Conservation (phyloP, 2,888 invertebrate genomes). For the Germaria angustata region DNA sequence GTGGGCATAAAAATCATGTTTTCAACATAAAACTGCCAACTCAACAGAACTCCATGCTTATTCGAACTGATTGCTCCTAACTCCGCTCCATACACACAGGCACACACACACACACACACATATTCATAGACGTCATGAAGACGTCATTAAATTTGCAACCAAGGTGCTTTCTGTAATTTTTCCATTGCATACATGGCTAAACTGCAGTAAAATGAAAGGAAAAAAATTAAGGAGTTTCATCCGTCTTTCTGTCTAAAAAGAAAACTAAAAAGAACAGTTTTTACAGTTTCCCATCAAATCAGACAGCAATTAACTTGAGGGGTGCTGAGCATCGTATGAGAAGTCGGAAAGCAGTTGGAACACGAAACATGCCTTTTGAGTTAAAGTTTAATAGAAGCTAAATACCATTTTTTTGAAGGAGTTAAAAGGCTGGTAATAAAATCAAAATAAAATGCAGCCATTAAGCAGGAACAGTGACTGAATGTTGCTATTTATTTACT, state of each 20-base stretch:
- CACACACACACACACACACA: constrained; percentile 70
- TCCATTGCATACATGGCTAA: neutral
- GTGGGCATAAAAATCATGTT: constrained; percentile 70
- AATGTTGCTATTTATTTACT: neutral
- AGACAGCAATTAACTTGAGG: constrained; percentile 69
- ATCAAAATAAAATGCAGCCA: neutral
- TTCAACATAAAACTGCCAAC: constrained; percentile 70
- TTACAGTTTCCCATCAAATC: constrained; percentile 67
- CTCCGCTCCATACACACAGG: neutral
- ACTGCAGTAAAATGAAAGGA: constrained; percentile 15
- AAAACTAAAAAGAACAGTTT: constrained; percentile 42
- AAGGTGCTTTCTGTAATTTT: constrained; percentile 56
- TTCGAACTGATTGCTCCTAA: constrained; percentile 35
- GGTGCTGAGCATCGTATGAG: constrained; percentile 29
- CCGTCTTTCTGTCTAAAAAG: constrained; percentile 1
- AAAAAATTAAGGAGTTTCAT: constrained; percentile 55
- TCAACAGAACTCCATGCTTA: constrained; percentile 32
- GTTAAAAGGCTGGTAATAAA: constrained; percentile 18
- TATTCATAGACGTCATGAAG: constrained; percentile 66
- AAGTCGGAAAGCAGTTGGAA: constrained; percentile 2
- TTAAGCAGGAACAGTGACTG: constrained; percentile 14
- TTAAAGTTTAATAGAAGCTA: constrained; percentile 43
- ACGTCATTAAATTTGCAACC: constrained; percentile 50
- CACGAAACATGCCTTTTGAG: neutral
- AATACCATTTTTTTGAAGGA: constrained; percentile 23